A percentile compares a stretch with the other conserved stretches of the same genome.
Conservation (phyloP, 2,113 vertebrate species). For the Hemichromis elongatus region DNA sequence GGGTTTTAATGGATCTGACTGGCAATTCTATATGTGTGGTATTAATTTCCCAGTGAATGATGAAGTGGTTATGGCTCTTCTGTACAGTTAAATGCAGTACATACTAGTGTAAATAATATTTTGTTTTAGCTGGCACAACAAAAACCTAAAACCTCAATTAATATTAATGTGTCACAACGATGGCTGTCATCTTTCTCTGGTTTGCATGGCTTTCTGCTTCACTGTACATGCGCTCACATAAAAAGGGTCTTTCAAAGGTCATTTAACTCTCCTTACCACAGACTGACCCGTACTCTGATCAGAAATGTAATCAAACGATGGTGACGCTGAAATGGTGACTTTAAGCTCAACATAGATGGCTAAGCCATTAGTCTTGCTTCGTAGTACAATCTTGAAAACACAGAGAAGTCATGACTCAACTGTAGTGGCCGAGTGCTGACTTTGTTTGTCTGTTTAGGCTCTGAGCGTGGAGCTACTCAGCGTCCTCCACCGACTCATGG, state of each 20-base stretch:
- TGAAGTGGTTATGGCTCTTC: background rate
- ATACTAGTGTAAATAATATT: background rate
- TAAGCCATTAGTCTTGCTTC: no score
- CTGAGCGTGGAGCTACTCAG: constrained; percentile 87
- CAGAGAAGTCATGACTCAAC: background rate
- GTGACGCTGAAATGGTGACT: no score
- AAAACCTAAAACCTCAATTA: background rate
- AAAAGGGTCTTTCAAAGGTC: background rate
- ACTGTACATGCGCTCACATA: background rate
- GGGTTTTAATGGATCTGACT: background rate
- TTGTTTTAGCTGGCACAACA: background rate
- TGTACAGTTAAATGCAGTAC: background rate
- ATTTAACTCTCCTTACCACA: background rate
- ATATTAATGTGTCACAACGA: background rate
- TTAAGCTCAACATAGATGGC: no score
- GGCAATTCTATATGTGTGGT: background rate
- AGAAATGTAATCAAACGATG: no score
- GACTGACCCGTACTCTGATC: no score
- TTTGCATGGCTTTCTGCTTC: background rate
- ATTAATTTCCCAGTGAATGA: background rate
- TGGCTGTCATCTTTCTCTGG: background rate
- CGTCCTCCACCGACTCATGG: constrained; percentile 86
- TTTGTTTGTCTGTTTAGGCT: constrained; percentile 62
- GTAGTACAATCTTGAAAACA: background rate
- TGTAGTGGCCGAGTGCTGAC: background rate